Conservation (phyloP, 2,888 invertebrate genomes). For the Omphaloscelis lunosa region DNA sequence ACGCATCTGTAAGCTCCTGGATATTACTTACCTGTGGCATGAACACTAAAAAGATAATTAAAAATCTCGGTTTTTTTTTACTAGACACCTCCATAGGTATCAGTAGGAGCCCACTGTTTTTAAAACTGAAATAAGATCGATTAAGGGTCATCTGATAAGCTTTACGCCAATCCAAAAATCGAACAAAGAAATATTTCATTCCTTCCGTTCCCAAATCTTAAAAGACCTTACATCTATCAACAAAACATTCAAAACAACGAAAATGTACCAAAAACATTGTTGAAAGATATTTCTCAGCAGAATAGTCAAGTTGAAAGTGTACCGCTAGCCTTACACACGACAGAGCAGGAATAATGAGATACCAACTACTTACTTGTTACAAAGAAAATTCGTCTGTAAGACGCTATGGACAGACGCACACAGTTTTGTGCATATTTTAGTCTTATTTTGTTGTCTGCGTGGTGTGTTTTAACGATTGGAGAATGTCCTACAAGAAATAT, state of each 20-base stretch:
- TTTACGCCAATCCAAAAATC: background rate
- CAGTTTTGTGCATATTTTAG: conserved; percentile 41
- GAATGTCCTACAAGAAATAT: too few species aligned
- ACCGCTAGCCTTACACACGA: conserved; percentile 78
- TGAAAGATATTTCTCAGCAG: conserved; percentile 54
- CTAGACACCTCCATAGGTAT: background rate
- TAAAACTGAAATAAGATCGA: background rate
- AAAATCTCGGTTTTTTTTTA: background rate
- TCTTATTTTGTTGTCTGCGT: conserved; percentile 1
- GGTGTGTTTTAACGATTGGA: background rate
- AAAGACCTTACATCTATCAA: background rate
- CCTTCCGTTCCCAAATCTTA: background rate
- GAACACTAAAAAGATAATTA: background rate
- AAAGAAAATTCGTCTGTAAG: conserved; percentile 72
- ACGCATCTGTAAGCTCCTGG: background rate
- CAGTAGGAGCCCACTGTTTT: background rate
- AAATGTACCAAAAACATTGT: conserved; percentile 57
- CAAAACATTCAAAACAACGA: conserved; percentile 29
- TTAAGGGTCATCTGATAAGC: background rate
- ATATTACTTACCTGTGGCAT: background rate
- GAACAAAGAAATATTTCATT: background rate
- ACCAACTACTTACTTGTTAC: conserved; percentile 78
- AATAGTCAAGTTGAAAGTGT: conserved; percentile 63
- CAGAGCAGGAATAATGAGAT: conserved; percentile 85
- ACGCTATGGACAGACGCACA: conserved; percentile 66